Percentiles rank a stretch among this genome's conserved stretches.
These are phyloP conservation scores for Anticlea derivata DNA, from an alignment of 2,888 invertebrate genomes.

Conservation along the genomic window DNA sequence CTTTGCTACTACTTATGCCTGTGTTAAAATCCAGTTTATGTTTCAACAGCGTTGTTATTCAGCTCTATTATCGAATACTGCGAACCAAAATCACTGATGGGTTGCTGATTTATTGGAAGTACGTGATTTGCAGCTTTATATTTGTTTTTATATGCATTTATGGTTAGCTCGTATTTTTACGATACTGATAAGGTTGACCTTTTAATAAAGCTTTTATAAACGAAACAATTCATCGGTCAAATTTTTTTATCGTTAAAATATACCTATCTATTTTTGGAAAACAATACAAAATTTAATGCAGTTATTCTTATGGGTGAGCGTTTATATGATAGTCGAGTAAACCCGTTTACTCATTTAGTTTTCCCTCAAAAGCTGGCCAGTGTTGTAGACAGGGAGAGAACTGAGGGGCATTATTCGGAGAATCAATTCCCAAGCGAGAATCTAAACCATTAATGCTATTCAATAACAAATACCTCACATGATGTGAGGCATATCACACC, in stretches of 20 bases:
- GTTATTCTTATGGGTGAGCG: conserved; percentile 7
- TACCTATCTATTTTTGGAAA: conserved; percentile 6
- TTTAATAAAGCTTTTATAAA: too few relatives aligned
- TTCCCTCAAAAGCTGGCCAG: conserved; percentile 35
- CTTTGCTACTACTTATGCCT: too few relatives aligned
- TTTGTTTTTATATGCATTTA: conserved; percentile 11
- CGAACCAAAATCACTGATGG: conserved; percentile 21
- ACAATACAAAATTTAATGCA: conserved; percentile 7
- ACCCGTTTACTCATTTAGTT: conserved; percentile 24
- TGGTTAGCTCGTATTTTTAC: not conserved
- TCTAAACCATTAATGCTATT: not conserved
- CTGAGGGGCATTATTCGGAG: not conserved
- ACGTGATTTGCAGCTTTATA: conserved; percentile 15
- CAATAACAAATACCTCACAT: too few relatives aligned
- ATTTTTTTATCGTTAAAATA: too few relatives aligned
- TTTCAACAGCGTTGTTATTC: conserved; percentile 10
- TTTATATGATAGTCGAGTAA: conserved; percentile 16
- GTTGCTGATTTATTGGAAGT: conserved; percentile 18
- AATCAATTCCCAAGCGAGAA: not conserved
- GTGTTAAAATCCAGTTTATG: too few relatives aligned
- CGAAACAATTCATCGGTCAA: too few relatives aligned
- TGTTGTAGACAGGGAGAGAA: not conserved
- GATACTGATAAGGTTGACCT: too few relatives aligned
- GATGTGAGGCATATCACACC: too few relatives aligned
- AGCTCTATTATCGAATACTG: conserved; percentile 21